Evolutionary conservation across 2,113 vertebrate genomes (phyloP).

Genomic region (Mormoops blainvillei): DNA sequence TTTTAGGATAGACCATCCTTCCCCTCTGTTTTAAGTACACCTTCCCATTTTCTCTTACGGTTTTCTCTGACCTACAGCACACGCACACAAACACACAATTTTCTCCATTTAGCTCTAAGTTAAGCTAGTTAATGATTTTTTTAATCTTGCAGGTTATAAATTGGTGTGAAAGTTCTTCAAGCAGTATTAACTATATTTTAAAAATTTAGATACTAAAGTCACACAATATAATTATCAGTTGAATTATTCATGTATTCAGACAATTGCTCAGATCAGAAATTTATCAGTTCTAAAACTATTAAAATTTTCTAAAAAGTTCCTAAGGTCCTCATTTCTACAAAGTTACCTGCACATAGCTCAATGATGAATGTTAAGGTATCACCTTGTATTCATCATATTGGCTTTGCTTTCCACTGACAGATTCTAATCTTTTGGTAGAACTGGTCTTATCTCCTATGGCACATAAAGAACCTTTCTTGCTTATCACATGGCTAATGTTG

Average conservation of each 20-base stretch:
- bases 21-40: not conserved
- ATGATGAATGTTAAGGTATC: not conserved
- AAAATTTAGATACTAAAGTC: conserved; percentile 32
- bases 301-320: conserved; percentile 26
- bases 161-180: not conserved
- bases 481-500: not conserved
- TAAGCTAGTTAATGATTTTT: not conserved
- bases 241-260: conserved; percentile 6
- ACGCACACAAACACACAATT: not conserved
- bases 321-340: not conserved
- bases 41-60: not conserved
- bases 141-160: not conserved
- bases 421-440: not conserved
- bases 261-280: conserved; percentile 30
- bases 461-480: not conserved
- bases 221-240: not conserved
- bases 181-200: not conserved
- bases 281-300: not conserved
- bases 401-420: not conserved
- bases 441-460: not conserved
- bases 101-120: not conserved
- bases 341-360: not conserved
- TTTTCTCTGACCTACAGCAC: not conserved
- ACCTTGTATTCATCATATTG: not conserved
- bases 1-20: not conserved